Percentiles rank a stretch among this genome's conserved stretches.
These are phyloP conservation scores for Myocastor coypus DNA, from an alignment of 2,113 vertebrate species.

Conservation along the genomic window DNA sequence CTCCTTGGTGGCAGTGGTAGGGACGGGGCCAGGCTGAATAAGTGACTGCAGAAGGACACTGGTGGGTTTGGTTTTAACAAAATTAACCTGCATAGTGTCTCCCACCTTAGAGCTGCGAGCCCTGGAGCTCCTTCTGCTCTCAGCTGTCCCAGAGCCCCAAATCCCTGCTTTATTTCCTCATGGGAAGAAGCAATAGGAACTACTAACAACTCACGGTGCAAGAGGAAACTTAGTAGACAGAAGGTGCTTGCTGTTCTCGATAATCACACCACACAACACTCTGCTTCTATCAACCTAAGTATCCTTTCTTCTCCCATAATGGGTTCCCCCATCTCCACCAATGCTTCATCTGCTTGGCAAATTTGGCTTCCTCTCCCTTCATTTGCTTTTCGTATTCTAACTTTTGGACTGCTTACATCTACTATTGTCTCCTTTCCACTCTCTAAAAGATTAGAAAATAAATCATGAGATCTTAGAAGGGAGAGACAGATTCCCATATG, in stretches of 20 bases:
- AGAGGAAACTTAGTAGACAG: rapidly evolving
- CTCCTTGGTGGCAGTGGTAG: too few species aligned
- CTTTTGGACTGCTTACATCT: background rate
- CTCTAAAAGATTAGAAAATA: background rate
- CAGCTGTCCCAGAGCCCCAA: background rate
- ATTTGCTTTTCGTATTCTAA: background rate
- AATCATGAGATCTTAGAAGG: background rate
- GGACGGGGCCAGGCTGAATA: background rate
- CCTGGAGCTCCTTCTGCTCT: background rate
- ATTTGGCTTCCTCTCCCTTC: background rate
- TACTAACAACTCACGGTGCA: background rate
- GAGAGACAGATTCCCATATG: background rate
- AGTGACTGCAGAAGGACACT: background rate
- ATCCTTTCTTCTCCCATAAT: background rate
- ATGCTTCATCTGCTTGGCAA: background rate
- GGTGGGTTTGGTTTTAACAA: background rate
- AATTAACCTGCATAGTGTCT: background rate
- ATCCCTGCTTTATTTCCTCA: background rate
- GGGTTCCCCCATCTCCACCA: background rate
- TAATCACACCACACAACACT: background rate
- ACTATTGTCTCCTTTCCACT: background rate
- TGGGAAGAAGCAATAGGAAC: background rate
- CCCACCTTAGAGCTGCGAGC: background rate
- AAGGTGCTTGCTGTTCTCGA: too few species aligned
- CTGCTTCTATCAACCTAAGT: background rate